These are phyloP conservation scores for Sterna hirundo DNA, from an alignment of 2,113 vertebrate genomes.

Conservation along the genomic window DNA sequence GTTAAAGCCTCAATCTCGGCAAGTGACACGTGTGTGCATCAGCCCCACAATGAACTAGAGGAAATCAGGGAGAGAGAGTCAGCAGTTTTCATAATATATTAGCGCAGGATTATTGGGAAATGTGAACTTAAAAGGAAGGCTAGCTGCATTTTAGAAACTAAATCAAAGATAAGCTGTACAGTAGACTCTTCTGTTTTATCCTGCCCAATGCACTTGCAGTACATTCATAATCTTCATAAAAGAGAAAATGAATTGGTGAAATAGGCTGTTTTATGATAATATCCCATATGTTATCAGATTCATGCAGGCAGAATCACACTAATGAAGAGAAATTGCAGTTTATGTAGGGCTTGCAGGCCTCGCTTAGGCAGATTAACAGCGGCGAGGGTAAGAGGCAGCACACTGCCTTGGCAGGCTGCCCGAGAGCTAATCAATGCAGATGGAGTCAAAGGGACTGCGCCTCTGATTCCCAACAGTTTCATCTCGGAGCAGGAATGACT, in stretches of 20 bases:
- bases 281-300: slow-evolving; percentile 72
- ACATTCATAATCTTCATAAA: slow-evolving; percentile 65
- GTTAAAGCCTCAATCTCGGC: not conserved
- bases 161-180: not conserved
- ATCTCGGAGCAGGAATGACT: slow-evolving; percentile 31
- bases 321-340: slow-evolving; percentile 73
- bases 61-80: not conserved
- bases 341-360: slow-evolving; percentile 68
- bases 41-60: not conserved
- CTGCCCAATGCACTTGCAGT: slow-evolving; percentile 28
- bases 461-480: slow-evolving; percentile 65
- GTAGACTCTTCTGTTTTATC: not conserved
- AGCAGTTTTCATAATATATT: slow-evolving; percentile 16
- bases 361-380: slow-evolving; percentile 53
- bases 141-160: slow-evolving; percentile 28
- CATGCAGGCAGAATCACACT: slow-evolving; percentile 70
- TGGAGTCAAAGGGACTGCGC: slow-evolving; percentile 71
- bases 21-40: not conserved
- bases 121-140: slow-evolving; percentile 18
- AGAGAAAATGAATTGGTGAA: slow-evolving; percentile 53
- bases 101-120: slow-evolving; percentile 12
- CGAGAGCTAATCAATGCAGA: slow-evolving; percentile 77
- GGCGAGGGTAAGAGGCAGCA: slow-evolving; percentile 60
- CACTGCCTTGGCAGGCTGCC: slow-evolving; percentile 73
- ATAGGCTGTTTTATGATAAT: slow-evolving; percentile 58